Evolutionary conservation across 2,888 invertebrate genomes (phyloP), one percentile per base, ranked within the genome.

Genomic region (Aphodius granarius): DNA sequence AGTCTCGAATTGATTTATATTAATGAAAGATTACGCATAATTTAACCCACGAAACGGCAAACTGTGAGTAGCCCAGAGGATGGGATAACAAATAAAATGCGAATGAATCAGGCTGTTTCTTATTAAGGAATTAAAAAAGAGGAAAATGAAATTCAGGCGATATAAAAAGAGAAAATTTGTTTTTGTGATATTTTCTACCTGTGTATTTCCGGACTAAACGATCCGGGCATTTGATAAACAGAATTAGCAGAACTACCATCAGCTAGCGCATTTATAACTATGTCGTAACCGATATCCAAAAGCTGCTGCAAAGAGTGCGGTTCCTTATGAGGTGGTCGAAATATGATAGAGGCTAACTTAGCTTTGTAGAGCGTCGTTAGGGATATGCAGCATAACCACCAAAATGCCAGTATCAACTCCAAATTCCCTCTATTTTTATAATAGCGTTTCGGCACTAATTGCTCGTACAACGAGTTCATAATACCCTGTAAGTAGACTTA

Each of bases 341-440:
- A 78, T 6, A 80, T 74, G 43, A 80, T 79, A 6, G 82, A 78
- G 63, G 80, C 78, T 62, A 82, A 65, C 73, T 81, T 80, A 5
- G 80, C 79, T 76, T 80, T 82, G 66, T 82, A 82, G 2, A 81
- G 75, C 2, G 79, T 78, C 21, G 73, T 72, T 19, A 81, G 70
- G n/a, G 78, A 76, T 15, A 77, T 72, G 18, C 78, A 78, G n/a
- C 77, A 65, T 63, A 79, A 75, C 72, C 81, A 79, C 74, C 80
- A 78, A 6, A 43, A 43, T 13, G 43, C 43, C 63, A 78, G 20
- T 3, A 71, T 9, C n/a, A 81, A 70, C 43, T 81, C 66, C 1
- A 81, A 22, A 17, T 63, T 43, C 6, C 6, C 43, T 43, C 43
- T 43, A 9, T 43, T 6, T 43, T 43, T 43, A 43, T 43, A 43